Percentiles rank a stretch among this genome's conserved stretches.
Evolutionary conservation across 2,113 vertebrate genomes (phyloP).

Genomic region (Illadopsis cleaveri): DNA sequence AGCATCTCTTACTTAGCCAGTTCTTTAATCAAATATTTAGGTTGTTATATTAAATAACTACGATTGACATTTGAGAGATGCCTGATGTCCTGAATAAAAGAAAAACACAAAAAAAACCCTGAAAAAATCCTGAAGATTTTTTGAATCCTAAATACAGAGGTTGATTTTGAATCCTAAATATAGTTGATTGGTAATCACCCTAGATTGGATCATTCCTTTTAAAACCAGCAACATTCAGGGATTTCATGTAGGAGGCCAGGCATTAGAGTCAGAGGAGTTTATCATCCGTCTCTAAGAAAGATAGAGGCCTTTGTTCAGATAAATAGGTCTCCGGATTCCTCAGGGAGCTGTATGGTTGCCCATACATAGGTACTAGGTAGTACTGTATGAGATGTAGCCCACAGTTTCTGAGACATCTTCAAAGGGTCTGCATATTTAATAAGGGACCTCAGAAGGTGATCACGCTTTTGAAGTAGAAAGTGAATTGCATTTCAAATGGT

Average conservation of each 20-base stretch:
- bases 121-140: neutral
- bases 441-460: neutral
- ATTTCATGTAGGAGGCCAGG: neutral
- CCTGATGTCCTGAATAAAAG: neutral
- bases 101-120: neutral
- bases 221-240: neutral
- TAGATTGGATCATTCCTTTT: neutral
- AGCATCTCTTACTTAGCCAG: neutral
- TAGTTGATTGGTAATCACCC: neutral
- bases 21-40: neutral
- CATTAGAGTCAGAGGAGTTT: neutral
- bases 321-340: neutral
- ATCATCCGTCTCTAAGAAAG: neutral
- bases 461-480: neutral
- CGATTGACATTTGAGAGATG: neutral
- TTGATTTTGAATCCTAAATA: neutral
- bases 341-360: neutral
- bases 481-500: neutral
- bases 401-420: neutral
- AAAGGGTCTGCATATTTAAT: neutral
- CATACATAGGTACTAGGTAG: neutral
- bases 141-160: neutral
- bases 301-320: neutral
- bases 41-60: neutral
- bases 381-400: neutral